A percentile compares a stretch with the other conserved stretches of the same genome.
Conservation (phyloP, 2,888 invertebrate genomes). For the Drosophila tripunctata region DNA sequence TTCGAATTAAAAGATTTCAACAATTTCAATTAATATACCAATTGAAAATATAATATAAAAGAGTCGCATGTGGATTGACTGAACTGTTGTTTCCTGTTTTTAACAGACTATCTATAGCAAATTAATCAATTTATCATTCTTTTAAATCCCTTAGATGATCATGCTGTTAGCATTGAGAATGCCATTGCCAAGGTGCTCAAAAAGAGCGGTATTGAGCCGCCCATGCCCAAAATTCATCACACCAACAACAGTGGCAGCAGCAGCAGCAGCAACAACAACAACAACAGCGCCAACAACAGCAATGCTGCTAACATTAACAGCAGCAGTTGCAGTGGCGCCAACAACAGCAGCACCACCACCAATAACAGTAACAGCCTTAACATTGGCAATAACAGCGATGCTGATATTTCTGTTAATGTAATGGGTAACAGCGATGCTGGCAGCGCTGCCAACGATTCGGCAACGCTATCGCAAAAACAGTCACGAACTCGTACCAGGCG, state of each 20-base stretch:
- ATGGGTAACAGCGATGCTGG: conserved; percentile 83
- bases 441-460: conserved; percentile 5
- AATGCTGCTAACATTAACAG: conserved; percentile 1
- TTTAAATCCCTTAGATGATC: conserved; percentile 89
- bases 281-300: conserved; percentile 10
- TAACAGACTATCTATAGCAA: no score
- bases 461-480: conserved; percentile 1
- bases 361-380: conserved; percentile 13
- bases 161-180: conserved; percentile 91
- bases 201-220: conserved; percentile 86
- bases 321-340: conserved; percentile 5
- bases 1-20: no score
- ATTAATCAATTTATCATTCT: no score
- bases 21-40: no score
- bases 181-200: conserved; percentile 91
- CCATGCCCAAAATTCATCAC: conserved; percentile 70
- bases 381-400: conserved; percentile 12
- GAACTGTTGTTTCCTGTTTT: no score
- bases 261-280: conserved; percentile 3
- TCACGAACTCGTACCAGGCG: conserved; percentile 79
- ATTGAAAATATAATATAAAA: no score
- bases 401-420: conserved; percentile 78
- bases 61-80: no score
- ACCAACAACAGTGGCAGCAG: conserved; percentile 5
- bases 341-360: conserved; percentile 13